Percentiles rank a stretch among this genome's conserved stretches.
Conservation (phyloP, 2,888 invertebrate species). For the Alentia gelatinosa region DNA sequence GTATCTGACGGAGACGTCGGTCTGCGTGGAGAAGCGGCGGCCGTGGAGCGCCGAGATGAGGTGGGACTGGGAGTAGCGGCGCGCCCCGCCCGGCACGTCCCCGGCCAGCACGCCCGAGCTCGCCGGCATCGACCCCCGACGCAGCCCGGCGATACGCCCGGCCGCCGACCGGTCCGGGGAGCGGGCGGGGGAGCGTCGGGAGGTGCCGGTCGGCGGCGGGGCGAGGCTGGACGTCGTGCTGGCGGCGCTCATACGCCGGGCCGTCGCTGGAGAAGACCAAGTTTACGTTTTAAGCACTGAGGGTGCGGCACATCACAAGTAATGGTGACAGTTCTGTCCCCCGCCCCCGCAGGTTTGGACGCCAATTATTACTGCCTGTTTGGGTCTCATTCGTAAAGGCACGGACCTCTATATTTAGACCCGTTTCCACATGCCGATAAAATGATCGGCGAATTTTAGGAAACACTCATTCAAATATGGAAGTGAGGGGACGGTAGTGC, state of each 20-base stretch:
- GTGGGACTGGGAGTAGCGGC: constrained; percentile 45
- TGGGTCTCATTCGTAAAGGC: too few species aligned
- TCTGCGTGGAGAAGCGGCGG: constrained; percentile 15
- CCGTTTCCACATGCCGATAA: too few species aligned
- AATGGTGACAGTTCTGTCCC: neutral
- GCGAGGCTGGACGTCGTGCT: neutral
- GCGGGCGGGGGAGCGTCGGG: neutral
- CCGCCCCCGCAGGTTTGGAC: neutral
- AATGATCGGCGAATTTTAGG: too few species aligned
- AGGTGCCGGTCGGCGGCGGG: neutral
- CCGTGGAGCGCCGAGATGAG: constrained; percentile 43
- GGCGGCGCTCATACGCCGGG: neutral
- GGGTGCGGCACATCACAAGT: neutral
- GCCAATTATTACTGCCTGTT: neutral
- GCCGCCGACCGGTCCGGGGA: neutral
- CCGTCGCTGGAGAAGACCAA: neutral
- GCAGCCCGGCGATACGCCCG: neutral
- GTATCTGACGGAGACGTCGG: neutral
- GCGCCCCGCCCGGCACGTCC: neutral
- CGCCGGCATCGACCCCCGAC: constrained; percentile 24
- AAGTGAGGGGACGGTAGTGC: too few species aligned
- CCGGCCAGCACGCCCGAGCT: neutral
- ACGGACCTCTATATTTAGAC: too few species aligned
- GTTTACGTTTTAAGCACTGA: neutral
- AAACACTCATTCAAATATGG: too few species aligned